Conservation (phyloP, 2,888 invertebrate species). For the Yponomeuta sedellus region DNA sequence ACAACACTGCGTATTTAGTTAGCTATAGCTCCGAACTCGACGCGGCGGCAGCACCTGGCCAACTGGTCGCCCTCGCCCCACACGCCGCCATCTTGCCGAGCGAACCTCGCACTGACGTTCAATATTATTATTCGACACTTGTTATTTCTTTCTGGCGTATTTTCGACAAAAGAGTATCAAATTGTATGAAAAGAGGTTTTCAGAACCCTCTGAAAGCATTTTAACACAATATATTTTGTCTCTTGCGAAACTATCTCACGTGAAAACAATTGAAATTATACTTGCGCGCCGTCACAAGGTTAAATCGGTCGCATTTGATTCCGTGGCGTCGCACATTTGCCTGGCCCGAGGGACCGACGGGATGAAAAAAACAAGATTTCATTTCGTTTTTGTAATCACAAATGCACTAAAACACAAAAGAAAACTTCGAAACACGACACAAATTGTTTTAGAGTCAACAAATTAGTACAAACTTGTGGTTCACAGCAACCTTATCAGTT, state of each 20-base stretch:
- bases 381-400: slow-evolving; percentile 45
- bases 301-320: slow-evolving; percentile 65
- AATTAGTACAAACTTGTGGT: slow-evolving; percentile 57
- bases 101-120: slow-evolving; percentile 70
- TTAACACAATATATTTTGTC: slow-evolving; percentile 21
- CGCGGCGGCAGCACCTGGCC: slow-evolving; percentile 78
- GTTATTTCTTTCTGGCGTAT: slow-evolving; percentile 37
- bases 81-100: slow-evolving; percentile 72
- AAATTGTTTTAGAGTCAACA: not conserved
- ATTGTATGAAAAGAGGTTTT: not conserved
- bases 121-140: slow-evolving; percentile 64
- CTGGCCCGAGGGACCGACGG: slow-evolving; percentile 67
- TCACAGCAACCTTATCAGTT: slow-evolving; percentile 75
- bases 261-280: slow-evolving; percentile 41
- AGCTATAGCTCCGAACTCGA: slow-evolving; percentile 76
- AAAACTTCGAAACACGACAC: slow-evolving; percentile 25
- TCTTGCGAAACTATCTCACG: not conserved
- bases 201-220: slow-evolving; percentile 19
- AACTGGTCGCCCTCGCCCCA: slow-evolving; percentile 76
- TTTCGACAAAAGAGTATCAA: slow-evolving; percentile 18
- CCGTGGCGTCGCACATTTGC: slow-evolving; percentile 68
- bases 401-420: slow-evolving; percentile 36
- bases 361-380: slow-evolving; percentile 57
- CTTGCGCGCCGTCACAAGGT: slow-evolving; percentile 70
- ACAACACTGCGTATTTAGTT: slow-evolving; percentile 76